Conservation (phyloP, 2,888 invertebrate species). For the Notocelia uddmanniana region DNA sequence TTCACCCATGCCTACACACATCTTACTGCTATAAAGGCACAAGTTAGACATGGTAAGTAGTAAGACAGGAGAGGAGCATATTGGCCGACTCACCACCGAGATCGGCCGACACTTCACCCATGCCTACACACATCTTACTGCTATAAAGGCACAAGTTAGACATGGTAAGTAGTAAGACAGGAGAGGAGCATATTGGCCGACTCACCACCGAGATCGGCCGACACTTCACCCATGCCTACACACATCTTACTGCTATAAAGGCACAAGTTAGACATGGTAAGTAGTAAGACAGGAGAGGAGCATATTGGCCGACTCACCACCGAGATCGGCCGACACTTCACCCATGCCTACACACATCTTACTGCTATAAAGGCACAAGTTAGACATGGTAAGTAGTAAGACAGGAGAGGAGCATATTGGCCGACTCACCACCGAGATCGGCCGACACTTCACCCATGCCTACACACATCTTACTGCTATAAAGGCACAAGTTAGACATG, state of each 20-base stretch:
- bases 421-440: too few species aligned
- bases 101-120: conserved; percentile 92
- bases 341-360: too few species aligned
- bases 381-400: conserved; percentile 79
- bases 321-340: background rate
- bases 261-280: conserved; percentile 86
- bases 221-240: conserved; percentile 90
- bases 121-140: conserved; percentile 89
- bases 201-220: conserved; percentile 94
- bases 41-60: conserved; percentile 82
- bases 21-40: conserved; percentile 88
- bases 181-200: conserved; percentile 94
- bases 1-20: conserved; percentile 90
- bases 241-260: conserved; percentile 89
- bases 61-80: conserved; percentile 91
- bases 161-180: conserved; percentile 64
- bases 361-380: too few species aligned
- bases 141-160: conserved; percentile 79
- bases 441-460: too few species aligned
- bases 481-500: too few species aligned
- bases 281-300: conserved; percentile 30
- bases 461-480: too few species aligned
- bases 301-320: too few species aligned
- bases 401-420: too few species aligned
- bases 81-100: conserved; percentile 94